Base-by-base conservation (phyloP, 2,797 vertebrate genomes). In the Melanotaenia parkinsoni region DNA sequence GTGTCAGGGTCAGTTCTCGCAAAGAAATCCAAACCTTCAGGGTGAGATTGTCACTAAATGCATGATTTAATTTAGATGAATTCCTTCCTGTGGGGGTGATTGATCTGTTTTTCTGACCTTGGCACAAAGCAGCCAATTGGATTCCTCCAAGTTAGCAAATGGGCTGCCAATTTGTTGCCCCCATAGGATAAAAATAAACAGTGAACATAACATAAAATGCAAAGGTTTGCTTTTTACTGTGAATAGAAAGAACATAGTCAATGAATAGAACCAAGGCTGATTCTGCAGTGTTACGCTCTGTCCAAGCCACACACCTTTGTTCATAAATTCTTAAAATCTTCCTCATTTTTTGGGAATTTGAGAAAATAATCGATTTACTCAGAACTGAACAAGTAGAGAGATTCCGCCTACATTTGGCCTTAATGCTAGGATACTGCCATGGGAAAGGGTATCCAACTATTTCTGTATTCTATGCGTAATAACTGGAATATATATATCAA, bases 341-440 rank as follows among this genome's bases (percentile, higher is more conserved):
- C 59, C 64, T 60, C 20, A 65, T 22, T 16, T 40, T 62, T 32
- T 60, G 13, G 3, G 20, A 1, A 26, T 72, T 72, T 63, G 33
- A 68, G 54, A 51, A 68, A 63, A 60, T 50, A 37, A 66, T 63
- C 65, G 60, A 54, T 24, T 33, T 57, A 45, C 47, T 35, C 32
- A 62, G 53, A 73, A 40, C 13, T 68, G 35, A 79, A 65, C 13
- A 1, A 75, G 63, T 26, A 28, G 43, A 50, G 50, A 63, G 53
- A 79, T 63, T 72, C 71, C 58, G 58, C 79, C 76, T 81, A 59
- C 71, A 68, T 88, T 89, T 76, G 79, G 91, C 90, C 92, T 93
- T 92, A 92, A 90, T 72, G 92, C 93, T 94, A 87, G 65, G 72
- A 90, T 86, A 92, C 94, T 94, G 93, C 93, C 93, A 89, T 71